A percentile compares a stretch with the other conserved stretches of the same genome.
Evolutionary conservation across 2,888 invertebrate genomes (phyloP).

Genomic region (Eulithis prunata): DNA sequence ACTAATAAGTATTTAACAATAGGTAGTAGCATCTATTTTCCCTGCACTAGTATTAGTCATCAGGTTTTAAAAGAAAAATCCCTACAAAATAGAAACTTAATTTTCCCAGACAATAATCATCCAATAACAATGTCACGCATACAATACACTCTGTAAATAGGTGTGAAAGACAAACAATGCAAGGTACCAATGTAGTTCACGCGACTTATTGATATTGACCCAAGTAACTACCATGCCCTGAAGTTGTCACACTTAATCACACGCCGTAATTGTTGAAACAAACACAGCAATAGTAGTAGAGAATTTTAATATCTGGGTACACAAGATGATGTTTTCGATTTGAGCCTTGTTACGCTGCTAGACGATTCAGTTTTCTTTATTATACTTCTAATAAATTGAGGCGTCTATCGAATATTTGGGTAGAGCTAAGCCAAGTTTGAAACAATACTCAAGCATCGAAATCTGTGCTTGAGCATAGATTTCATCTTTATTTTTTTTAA

Average conservation of each 20-base stretch:
- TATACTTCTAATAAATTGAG: too few species aligned
- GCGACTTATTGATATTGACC: constrained; percentile 17
- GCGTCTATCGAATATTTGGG: too few species aligned
- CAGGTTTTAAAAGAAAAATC: background rate
- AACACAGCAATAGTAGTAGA: constrained; percentile 5
- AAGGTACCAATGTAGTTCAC: constrained; percentile 5
- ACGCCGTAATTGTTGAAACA: constrained; percentile 7
- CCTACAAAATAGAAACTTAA: background rate
- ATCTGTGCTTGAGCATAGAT: too few species aligned
- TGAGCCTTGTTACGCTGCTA: background rate
- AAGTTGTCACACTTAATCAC: constrained; percentile 9
- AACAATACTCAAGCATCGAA: too few species aligned
- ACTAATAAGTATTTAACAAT: too few species aligned
- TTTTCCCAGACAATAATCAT: constrained; percentile 9
- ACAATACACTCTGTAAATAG: constrained; percentile 9
- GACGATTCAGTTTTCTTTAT: constrained; percentile 10
- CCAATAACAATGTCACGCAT: background rate
- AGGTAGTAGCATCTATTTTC: too few species aligned
- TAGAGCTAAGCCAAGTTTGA: too few species aligned
- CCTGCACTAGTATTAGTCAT: too few species aligned
- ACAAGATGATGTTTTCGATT: background rate
- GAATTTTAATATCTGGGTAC: constrained; percentile 6
- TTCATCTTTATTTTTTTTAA: too few species aligned
- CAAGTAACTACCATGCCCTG: constrained; percentile 9
- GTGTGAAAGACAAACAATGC: constrained; percentile 28